These are phyloP conservation scores for Vollenhovia emeryi DNA, from an alignment of 1,140 invertebrate species.

Conservation along the genomic window DNA sequence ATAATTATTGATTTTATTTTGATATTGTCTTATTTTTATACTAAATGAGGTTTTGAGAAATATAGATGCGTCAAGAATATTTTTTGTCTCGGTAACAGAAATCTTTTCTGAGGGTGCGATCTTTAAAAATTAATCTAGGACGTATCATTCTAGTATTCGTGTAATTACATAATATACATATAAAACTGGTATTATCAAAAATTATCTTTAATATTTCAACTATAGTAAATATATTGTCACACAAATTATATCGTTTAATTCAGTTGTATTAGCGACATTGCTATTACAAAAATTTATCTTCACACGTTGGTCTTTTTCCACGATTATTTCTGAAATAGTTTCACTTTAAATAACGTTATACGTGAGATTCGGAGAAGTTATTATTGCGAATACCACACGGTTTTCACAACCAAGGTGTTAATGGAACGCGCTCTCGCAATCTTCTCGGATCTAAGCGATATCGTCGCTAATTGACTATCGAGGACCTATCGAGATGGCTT, in stretches of 20 bases:
- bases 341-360: not conserved
- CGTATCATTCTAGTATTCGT: not conserved
- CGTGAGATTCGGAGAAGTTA: not conserved
- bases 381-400: not conserved
- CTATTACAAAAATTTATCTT: not conserved
- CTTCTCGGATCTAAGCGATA: conserved; percentile 15
- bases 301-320: not conserved
- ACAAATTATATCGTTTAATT: not conserved
- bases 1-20: no score
- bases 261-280: not conserved
- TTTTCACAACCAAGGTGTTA: conserved; percentile 26
- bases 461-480: conserved; percentile 32
- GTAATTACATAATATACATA: not conserved
- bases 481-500: conserved; percentile 17
- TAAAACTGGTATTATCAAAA: not conserved
- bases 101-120: no score
- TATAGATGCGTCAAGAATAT: no score
- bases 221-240: no score
- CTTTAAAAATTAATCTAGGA: conserved; percentile 9
- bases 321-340: not conserved
- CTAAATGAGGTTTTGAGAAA: no score
- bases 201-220: not conserved
- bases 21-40: no score
- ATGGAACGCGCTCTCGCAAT: conserved; percentile 30
- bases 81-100: no score